A percentile compares a stretch with the other conserved stretches of the same genome.
These are phyloP conservation scores for Ginglymostoma cirratum DNA, from an alignment of 2,113 vertebrate genomes.

Conservation along the genomic window DNA sequence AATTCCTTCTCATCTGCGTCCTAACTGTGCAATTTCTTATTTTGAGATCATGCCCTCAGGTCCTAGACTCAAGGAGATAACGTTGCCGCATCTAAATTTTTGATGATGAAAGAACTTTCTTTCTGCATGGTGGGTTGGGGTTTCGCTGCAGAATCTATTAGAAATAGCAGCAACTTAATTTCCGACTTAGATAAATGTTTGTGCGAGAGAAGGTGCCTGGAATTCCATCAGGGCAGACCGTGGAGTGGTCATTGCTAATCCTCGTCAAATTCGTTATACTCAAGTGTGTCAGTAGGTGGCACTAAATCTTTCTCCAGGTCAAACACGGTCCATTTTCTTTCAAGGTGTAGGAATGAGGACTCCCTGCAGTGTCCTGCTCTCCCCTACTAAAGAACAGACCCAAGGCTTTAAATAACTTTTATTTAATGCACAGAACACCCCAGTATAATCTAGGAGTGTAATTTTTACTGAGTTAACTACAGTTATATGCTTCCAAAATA, in stretches of 20 bases:
- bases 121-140: no score
- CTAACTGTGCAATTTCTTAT: no score
- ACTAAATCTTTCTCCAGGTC: neutral
- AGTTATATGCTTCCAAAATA: slow-evolving; percentile 11
- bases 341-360: neutral
- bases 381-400: neutral
- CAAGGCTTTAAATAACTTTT: neutral
- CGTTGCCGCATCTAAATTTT: no score
- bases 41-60: no score
- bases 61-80: no score
- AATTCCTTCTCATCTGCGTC: no score
- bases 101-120: neutral
- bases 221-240: neutral
- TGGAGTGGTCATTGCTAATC: neutral
- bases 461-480: neutral
- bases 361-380: neutral
- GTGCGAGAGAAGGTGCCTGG: neutral
- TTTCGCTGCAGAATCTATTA: no score
- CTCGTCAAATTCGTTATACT: neutral
- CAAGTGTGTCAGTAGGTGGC: neutral
- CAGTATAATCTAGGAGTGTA: neutral
- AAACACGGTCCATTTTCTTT: neutral
- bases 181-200: neutral
- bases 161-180: neutral
- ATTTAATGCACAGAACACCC: slow-evolving; percentile 16